These are phyloP conservation scores for Euplexia lucipara DNA, from an alignment of 2,888 invertebrate species.

Conservation along the genomic window DNA sequence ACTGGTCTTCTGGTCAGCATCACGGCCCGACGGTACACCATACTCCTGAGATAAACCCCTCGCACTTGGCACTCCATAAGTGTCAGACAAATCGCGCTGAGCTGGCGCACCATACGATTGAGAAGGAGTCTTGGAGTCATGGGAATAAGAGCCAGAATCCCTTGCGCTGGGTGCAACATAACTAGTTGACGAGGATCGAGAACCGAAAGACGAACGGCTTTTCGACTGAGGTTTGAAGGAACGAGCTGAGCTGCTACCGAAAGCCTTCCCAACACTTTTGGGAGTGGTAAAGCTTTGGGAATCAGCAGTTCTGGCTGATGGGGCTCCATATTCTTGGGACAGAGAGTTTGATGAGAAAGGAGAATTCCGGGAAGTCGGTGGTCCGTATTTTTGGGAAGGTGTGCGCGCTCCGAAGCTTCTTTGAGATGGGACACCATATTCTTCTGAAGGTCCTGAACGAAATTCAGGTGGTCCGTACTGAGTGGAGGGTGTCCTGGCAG, in stretches of 20 bases:
- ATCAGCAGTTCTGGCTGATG: constrained; percentile 63
- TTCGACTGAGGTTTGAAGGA: constrained; percentile 41
- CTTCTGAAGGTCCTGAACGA: constrained; percentile 71
- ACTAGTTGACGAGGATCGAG: constrained; percentile 51
- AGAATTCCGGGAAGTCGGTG: constrained; percentile 66
- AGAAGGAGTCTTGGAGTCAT: constrained; percentile 42
- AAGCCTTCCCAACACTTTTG: constrained; percentile 67
- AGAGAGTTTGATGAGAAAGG: constrained; percentile 58
- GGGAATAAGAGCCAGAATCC: constrained; percentile 54
- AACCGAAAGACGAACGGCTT: constrained; percentile 67
- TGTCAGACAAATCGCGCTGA: constrained; percentile 70
- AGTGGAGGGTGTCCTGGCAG: constrained; percentile 65
- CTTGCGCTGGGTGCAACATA: constrained; percentile 51
- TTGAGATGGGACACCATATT: constrained; percentile 73
- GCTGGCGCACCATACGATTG: constrained; percentile 74
- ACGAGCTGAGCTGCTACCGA: constrained; percentile 58
- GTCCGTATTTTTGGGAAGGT: constrained; percentile 71
- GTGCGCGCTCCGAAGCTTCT: constrained; percentile 65
- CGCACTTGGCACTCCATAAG: constrained; percentile 83
- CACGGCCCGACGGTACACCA: constrained; percentile 81
- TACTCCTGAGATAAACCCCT: constrained; percentile 82
- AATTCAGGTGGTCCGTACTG: constrained; percentile 72
- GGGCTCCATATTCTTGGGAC: constrained; percentile 76
- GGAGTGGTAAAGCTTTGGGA: constrained; percentile 77
- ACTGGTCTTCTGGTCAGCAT: constrained; percentile 78